A percentile compares a stretch with the other conserved stretches of the same genome.
These are phyloP conservation scores for Electrona antarctica DNA, from an alignment of 2,113 vertebrate genomes.

Conservation along the genomic window DNA sequence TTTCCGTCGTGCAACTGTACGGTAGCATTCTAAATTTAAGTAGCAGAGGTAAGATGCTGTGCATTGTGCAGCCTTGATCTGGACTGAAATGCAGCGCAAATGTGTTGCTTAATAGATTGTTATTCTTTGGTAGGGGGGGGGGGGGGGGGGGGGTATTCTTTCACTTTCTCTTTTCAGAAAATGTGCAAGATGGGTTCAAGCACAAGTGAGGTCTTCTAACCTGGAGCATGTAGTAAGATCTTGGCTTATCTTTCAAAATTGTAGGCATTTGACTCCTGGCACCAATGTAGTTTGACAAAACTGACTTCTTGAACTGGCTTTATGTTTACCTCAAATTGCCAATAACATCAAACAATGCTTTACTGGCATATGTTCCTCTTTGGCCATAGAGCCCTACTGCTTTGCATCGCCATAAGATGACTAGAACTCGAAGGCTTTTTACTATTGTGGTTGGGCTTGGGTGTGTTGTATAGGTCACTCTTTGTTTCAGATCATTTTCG, in stretches of 20 bases:
- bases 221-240: constrained; percentile 73
- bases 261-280: constrained; percentile 35
- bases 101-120: constrained; percentile 57
- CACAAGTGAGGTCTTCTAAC: constrained; percentile 62
- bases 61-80: constrained; percentile 74
- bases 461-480: constrained; percentile 79
- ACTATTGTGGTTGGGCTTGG: constrained; percentile 78
- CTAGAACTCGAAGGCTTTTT: constrained; percentile 62
- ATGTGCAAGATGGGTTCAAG: constrained; percentile 63
- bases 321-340: constrained; percentile 73
- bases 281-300: constrained; percentile 58
- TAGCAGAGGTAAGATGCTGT: constrained; percentile 67
- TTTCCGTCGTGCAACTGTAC: constrained; percentile 69
- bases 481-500: constrained; percentile 83
- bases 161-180: constrained; percentile 76
- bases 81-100: constrained; percentile 58
- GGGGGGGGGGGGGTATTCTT: too few species aligned
- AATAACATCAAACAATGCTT: constrained; percentile 69
- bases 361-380: constrained; percentile 68
- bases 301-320: constrained; percentile 74
- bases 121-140: constrained; percentile 46
- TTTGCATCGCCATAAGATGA: constrained; percentile 72
- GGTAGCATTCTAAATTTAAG: constrained; percentile 29
- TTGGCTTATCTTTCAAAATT: constrained; percentile 49
- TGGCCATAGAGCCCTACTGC: constrained; percentile 64